Conservation (phyloP, 1,140 invertebrate species). For the Adoxophyes honmai region DNA sequence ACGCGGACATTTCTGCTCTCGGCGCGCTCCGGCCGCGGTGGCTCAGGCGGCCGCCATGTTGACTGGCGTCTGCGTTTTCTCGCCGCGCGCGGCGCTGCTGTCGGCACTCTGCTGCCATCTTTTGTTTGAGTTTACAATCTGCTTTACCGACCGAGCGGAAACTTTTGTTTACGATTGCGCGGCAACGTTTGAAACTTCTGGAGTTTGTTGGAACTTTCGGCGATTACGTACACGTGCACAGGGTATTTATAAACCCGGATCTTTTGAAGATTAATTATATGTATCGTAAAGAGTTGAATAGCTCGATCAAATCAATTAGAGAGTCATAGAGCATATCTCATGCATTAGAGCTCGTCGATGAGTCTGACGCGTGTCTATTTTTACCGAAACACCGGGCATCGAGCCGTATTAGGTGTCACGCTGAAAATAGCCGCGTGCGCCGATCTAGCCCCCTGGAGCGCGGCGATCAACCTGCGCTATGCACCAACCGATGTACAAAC, state of each 20-base stretch:
- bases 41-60: slow-evolving; percentile 75
- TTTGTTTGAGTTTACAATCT: slow-evolving; percentile 44
- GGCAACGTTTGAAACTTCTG: slow-evolving; percentile 39
- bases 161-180: slow-evolving; percentile 32
- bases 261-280: too few relatives aligned
- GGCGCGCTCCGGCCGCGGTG: slow-evolving; percentile 78
- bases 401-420: slow-evolving; percentile 70
- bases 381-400: slow-evolving; percentile 65
- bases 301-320: not conserved
- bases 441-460: slow-evolving; percentile 39
- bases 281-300: not conserved
- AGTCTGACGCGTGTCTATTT: slow-evolving; percentile 57
- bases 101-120: slow-evolving; percentile 51
- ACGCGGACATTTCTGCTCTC: slow-evolving; percentile 69
- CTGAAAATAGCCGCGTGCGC: slow-evolving; percentile 57
- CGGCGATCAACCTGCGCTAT: slow-evolving; percentile 23
- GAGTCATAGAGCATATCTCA: not conserved
- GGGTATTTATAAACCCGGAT: too few relatives aligned
- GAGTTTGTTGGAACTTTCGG: slow-evolving; percentile 7
- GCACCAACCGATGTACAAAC: not conserved
- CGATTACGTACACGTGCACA: too few relatives aligned
- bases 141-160: slow-evolving; percentile 51
- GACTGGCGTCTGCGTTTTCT: slow-evolving; percentile 54
- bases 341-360: slow-evolving; percentile 20
- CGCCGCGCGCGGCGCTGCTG: slow-evolving; percentile 65